Evolutionary conservation across 2,113 vertebrate species (phyloP), one percentile per base, ranked within the genome.

Genomic region (Platichthys stellatus): DNA sequence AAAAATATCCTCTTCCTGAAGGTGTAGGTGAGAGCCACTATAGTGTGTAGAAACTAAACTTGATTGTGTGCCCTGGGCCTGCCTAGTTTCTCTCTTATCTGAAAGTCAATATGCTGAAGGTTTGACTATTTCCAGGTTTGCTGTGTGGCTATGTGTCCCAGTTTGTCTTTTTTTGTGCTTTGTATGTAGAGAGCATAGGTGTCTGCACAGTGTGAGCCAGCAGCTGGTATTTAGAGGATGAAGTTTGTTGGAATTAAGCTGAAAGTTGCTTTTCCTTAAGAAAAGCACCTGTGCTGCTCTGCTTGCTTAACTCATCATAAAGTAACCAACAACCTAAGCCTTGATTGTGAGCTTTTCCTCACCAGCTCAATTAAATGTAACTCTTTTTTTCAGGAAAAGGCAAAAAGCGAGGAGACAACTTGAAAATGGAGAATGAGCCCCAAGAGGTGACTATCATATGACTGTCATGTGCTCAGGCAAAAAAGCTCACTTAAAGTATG

Each of bases 371-470:
- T 45, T 45, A 15, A 68, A 51, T 28, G 15, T 66, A 17, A 43
- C 66, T 76, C n/a, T 74, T 76, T 23, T 31, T 76, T 87, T 56
- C 67, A 99, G 98, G 98, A 78, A 99, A 97, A 92, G 95, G 97
- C 76, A 99, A 98, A 90, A 97, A 95, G 74, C 95, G 96, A 47
- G 96, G 97, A 1, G 98, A 99, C 3, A 95, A 95, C 62, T 89
- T 99, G 91, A 99, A 99, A 89, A 93, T 97, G 90, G 98, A 99
- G 83, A 99, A 99, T 2, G 98, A 99, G 78, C 96, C 98, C 51
- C 97, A 98, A 92, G 97, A 99, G 97, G 98, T 99, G 87, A 95
- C 90, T 78, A 75, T 82, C 80, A 83, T 60, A 76, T 85, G 84
- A 71, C 47, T 57, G 73, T 81, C 78, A 86, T 77, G 79, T 79